Conservation (phyloP, 1,140 invertebrate genomes). For the Teleopsis dalmanni region DNA sequence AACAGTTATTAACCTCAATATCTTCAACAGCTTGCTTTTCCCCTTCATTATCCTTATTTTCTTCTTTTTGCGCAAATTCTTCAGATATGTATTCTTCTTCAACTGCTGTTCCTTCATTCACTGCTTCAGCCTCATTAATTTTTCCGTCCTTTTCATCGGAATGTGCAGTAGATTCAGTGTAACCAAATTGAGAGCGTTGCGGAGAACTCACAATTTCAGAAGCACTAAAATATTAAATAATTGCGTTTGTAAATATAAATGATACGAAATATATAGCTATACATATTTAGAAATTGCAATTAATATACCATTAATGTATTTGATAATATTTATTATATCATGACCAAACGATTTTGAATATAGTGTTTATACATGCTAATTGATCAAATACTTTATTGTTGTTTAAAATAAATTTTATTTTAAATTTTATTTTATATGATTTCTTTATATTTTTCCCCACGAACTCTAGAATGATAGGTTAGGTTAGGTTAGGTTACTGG, state of each 20-base stretch:
- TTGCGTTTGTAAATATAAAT: not conserved
- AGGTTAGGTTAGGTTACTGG: too few species aligned
- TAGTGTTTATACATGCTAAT: too few species aligned
- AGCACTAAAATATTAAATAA: constrained; percentile 48
- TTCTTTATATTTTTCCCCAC: too few species aligned
- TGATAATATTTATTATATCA: too few species aligned
- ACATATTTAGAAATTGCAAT: too few species aligned
- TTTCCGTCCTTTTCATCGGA: constrained; percentile 54
- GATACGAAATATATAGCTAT: not conserved
- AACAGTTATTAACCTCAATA: constrained; percentile 38
- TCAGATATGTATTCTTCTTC: constrained; percentile 24
- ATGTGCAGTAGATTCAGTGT: constrained; percentile 54
- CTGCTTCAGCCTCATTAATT: constrained; percentile 18
- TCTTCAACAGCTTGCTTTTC: constrained; percentile 52
- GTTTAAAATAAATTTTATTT: too few species aligned
- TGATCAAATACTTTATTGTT: too few species aligned
- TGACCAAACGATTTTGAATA: too few species aligned
- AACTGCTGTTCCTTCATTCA: constrained; percentile 14
- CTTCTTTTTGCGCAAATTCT: constrained; percentile 31
- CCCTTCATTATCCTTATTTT: constrained; percentile 49
- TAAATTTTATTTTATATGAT: too few species aligned
- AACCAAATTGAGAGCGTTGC: constrained; percentile 48
- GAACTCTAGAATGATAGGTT: too few species aligned
- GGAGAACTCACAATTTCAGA: constrained; percentile 89
- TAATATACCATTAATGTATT: too few species aligned